Base-by-base conservation (phyloP, 2,888 invertebrate species). In the Pachliopta kotzebuea region DNA sequence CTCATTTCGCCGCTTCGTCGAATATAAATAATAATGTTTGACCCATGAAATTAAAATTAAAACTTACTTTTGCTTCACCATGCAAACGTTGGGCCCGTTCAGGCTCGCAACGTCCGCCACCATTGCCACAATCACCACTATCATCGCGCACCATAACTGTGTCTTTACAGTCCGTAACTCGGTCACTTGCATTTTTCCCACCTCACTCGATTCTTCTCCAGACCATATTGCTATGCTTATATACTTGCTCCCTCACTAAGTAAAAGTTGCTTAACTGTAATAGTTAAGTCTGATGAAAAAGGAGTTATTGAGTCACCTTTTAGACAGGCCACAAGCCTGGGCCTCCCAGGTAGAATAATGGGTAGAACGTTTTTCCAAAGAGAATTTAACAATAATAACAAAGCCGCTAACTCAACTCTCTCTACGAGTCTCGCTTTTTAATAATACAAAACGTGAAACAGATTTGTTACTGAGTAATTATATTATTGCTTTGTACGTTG, bases 51-150 rank as follows among this genome's bases (percentile, higher is more conserved):
- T 4, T 14, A 26, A 31, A 56, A 0, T n/a, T 29, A n/a, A 26
- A n/a, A 50, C 90, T 90, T 77, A 92, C 92, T 92, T 92, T 70
- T 92, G 91, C 69, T 91, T 84, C 68, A 90, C 90, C 82, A 85
- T 86, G 82, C 92, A 92, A 31, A 92, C 91, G 69, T 92, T 89
- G 59, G 86, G 80, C n/a, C 92, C 92, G 49, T 82, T 86, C 42
- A 92, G 74, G 42, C 81, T 74, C 37, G 75, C 68, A 64, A 83
- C 83, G 59, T 83, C 81, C 62, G 79, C 70, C 64, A 79, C 67
- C 66, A 79, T 65, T 42, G 72, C 69, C 70, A 72, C 56, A 64
- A 81, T 69, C 68, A 79, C 62, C 37, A 78, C 70, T 64, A 76
- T 70, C 50, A 76, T 58, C 72, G 74, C 72, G 68, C 81, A 80